Conservation (phyloP, 2,888 invertebrate species). For the Megalurothrips usitatus region DNA sequence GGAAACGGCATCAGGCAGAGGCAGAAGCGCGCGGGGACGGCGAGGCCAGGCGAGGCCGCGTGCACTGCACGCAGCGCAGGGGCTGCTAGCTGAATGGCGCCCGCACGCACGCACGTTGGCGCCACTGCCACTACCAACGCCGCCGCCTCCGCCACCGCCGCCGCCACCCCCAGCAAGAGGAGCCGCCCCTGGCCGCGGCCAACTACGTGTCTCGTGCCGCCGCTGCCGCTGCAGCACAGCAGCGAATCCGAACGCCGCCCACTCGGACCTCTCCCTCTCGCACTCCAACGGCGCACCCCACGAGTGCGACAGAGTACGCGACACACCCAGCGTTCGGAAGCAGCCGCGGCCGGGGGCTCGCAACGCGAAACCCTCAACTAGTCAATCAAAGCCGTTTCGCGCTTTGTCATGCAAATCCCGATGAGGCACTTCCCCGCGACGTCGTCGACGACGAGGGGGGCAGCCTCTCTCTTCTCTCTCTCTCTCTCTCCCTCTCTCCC, state of each 20-base stretch:
- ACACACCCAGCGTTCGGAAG: no score
- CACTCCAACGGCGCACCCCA: no score
- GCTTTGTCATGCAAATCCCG: constrained; percentile 19
- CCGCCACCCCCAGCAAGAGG: neutral
- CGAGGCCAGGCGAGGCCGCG: neutral
- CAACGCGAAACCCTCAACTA: constrained; percentile 21
- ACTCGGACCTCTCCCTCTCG: no score
- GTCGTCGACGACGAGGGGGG: neutral
- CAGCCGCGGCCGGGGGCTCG: neutral
- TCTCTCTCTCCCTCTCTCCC: neutral
- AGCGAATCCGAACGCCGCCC: no score
- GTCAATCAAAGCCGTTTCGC: constrained; percentile 24
- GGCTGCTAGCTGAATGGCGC: neutral
- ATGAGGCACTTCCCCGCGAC: constrained; percentile 1
- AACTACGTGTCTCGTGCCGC: no score
- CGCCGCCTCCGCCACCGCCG: neutral
- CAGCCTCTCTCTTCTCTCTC: neutral
- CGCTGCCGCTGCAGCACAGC: no score
- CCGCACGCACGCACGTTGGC: neutral
- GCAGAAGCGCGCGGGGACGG: neutral
- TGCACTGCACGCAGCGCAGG: neutral
- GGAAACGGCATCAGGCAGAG: neutral
- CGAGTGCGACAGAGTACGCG: no score
- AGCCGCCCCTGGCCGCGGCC: neutral
- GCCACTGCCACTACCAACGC: neutral